Percentiles rank a stretch among this genome's conserved stretches.
These are phyloP conservation scores for Babyrousa celebensis DNA, from an alignment of 2,797 vertebrate species.

Conservation along the genomic window DNA sequence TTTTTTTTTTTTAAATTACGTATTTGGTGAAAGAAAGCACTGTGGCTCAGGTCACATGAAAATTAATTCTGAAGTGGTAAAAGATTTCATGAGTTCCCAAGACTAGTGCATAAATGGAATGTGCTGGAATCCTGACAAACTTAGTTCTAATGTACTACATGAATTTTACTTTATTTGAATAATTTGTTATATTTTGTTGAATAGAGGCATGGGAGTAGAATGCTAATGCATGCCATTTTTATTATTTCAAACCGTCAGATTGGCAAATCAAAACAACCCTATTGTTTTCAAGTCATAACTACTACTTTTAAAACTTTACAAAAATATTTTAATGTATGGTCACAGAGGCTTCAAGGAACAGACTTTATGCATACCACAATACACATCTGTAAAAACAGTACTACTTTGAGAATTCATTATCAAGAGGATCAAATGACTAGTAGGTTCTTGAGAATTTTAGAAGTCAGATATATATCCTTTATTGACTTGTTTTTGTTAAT, in stretches of 20 bases:
- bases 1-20: no score
- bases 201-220: background rate
- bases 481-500: background rate
- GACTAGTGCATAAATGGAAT: background rate
- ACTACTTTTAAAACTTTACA: conserved; percentile 46
- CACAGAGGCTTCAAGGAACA: background rate
- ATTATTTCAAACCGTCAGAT: conserved; percentile 12
- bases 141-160: background rate
- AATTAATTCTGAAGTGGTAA: background rate
- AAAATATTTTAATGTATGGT: background rate
- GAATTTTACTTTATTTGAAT: conserved; percentile 32
- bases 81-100: background rate
- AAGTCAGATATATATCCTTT: background rate
- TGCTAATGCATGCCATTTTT: background rate
- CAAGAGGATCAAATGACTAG: background rate
- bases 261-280: background rate
- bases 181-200: background rate
- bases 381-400: background rate
- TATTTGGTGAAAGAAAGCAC: background rate
- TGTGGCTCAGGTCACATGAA: background rate
- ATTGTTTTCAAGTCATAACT: background rate
- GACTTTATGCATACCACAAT: background rate
- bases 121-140: background rate
- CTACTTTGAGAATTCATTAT: background rate
- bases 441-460: background rate